Evolutionary conservation across 2,113 vertebrate genomes (phyloP).

Genomic region (Myotis davidii): DNA sequence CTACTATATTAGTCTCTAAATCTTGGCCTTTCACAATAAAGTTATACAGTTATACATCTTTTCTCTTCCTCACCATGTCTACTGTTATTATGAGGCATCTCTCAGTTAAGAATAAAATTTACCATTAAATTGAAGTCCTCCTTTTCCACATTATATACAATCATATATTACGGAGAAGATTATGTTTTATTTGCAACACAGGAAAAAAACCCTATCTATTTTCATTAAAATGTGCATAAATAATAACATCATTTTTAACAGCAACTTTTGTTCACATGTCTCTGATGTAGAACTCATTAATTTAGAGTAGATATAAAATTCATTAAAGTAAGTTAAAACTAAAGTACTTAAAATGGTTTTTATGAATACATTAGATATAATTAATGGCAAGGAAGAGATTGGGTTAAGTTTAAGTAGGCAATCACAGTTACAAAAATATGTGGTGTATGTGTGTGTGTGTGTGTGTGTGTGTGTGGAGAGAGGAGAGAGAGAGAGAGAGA

Average conservation of each 20-base stretch:
- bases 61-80: not conserved
- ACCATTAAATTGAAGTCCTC: not conserved
- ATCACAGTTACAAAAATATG: not conserved
- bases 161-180: not conserved
- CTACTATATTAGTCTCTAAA: constrained; percentile 50
- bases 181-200: not conserved
- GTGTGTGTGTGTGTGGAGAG: too few species aligned
- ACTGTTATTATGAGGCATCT: not conserved
- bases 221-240: not conserved
- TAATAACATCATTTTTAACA: not conserved
- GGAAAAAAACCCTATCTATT: not conserved
- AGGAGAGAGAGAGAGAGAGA: not conserved
- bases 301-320: not conserved
- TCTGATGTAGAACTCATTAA: not conserved
- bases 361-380: not conserved
- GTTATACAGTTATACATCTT: not conserved
- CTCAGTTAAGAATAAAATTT: not conserved
- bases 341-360: not conserved
- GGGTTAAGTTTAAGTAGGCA: not conserved
- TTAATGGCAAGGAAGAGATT: not conserved
- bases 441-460: not conserved
- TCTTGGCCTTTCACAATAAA: constrained; percentile 45
- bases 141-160: not conserved
- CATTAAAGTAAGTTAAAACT: not conserved
- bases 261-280: not conserved